Base-by-base conservation (phyloP, 2,113 vertebrate genomes). In the Hippoglossus stenolepis region DNA sequence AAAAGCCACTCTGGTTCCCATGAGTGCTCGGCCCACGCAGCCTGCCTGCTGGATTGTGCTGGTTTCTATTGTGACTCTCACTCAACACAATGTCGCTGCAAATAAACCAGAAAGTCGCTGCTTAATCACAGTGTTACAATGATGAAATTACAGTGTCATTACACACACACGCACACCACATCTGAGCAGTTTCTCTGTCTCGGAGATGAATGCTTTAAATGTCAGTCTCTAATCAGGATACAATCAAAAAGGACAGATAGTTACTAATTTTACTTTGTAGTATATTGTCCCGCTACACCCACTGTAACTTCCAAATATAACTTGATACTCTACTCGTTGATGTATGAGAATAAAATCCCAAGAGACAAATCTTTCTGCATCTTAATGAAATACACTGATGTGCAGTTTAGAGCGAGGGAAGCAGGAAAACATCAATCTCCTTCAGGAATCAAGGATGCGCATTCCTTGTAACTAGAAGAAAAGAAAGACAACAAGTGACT, bases 1-100 rank as follows among this genome's bases (percentile, higher is more conserved):
- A 60, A 90, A 85, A 82, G 74, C 56, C 76, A 63, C 73, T 74
- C 66, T 28, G 65, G 85, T 90, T 91, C 86, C 85, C 88, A 91
- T 83, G 87, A 87, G 87, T 24, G 6, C 73, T n/a, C 38, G 23
- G 57, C 65, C 83, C 73, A 73, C 68, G 1, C 70, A 80, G 75
- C 24, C 77, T 17, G 43, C 61, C 75, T n/a, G 47, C 80, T 62
- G 65, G 74, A 75, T 70, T 68, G 65, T 49, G 64, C 68, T 58
- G 61, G 26, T 56, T 78, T 82, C 73, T 73, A 87, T 88, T 88
- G 82, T 91, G 79, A 71, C 20, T 54, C 51, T 9, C 85, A 77
- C 80, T 65, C 28, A 21, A 70, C 28, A 90, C 87, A 90, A 77
- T 84, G 87, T 72, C 56, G 60, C 76, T 79, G 23, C 69, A 89